phyloP scores from a whole-genome alignment of 2,888 invertebrate species.

The Lymantria monacha region DNA sequence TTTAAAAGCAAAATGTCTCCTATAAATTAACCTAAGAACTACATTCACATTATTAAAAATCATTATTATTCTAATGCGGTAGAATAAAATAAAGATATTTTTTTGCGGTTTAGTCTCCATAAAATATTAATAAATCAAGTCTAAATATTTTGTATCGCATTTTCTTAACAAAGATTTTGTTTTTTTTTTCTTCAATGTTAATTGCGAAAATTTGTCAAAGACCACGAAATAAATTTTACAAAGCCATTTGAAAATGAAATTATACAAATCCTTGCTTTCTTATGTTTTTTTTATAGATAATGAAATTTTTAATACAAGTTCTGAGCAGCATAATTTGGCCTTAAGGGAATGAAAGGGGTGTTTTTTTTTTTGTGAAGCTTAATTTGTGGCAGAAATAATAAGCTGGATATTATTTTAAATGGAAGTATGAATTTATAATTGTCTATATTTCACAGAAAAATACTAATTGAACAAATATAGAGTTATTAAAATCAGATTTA shows the following conservation, averaged over 20 bases:
- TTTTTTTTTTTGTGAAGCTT: not conserved
- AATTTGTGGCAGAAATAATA: not conserved
- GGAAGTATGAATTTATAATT: too few species aligned
- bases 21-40: too few species aligned
- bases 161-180: conserved; percentile 24
- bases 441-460: too few species aligned
- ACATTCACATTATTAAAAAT: conserved; percentile 33
- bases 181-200: conserved; percentile 11
- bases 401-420: too few species aligned
- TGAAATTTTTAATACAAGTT: not conserved
- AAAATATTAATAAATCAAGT: conserved; percentile 33
- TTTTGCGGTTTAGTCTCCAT: conserved; percentile 14
- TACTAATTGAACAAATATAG: too few species aligned
- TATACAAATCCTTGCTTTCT: not conserved
- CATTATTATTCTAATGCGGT: conserved; percentile 33
- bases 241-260: conserved; percentile 5
- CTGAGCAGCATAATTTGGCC: not conserved
- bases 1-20: too few species aligned
- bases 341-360: not conserved
- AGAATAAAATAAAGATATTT: conserved; percentile 29
- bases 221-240: conserved; percentile 10
- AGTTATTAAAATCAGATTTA: too few species aligned
- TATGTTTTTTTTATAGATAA: conserved; percentile 1
- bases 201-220: conserved; percentile 17
- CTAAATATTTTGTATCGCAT: conserved; percentile 20